Conservation (phyloP, 1,140 invertebrate species). For the Drosophila paulistorum region DNA sequence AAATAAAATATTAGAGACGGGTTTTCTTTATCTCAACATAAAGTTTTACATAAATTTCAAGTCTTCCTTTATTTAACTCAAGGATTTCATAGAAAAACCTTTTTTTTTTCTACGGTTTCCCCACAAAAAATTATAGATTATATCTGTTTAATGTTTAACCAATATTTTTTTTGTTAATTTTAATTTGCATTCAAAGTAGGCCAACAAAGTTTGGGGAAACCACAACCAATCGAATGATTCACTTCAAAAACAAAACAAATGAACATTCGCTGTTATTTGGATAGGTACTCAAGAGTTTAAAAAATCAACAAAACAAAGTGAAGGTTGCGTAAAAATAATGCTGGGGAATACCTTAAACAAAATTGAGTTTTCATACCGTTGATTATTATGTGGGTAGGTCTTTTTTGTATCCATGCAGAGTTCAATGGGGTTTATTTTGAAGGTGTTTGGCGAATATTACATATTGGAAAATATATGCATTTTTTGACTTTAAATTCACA, state of each 20-base stretch:
- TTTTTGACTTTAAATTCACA: not conserved
- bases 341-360: slow-evolving; percentile 58
- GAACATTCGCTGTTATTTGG: slow-evolving; percentile 26
- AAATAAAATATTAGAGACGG: slow-evolving; percentile 20
- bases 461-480: not conserved
- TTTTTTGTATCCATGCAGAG: slow-evolving; percentile 23
- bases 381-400: slow-evolving; percentile 52
- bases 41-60: not conserved
- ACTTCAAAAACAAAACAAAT: slow-evolving; percentile 13
- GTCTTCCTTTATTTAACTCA: slow-evolving; percentile 17
- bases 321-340: slow-evolving; percentile 66
- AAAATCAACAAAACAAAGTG: slow-evolving; percentile 28
- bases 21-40: not conserved
- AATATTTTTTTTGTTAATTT: slow-evolving; percentile 12
- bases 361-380: slow-evolving; percentile 17
- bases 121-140: slow-evolving; percentile 20
- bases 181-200: slow-evolving; percentile 69
- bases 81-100: slow-evolving; percentile 39
- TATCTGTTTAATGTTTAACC: not conserved
- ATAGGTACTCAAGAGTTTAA: slow-evolving; percentile 20
- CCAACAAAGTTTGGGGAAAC: slow-evolving; percentile 67
- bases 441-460: slow-evolving; percentile 18
- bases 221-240: slow-evolving; percentile 58
- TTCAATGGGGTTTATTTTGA: slow-evolving; percentile 47
- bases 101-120: slow-evolving; percentile 28